These are phyloP conservation scores for Charina bottae DNA, from an alignment of 2,113 vertebrate genomes.

Conservation along the genomic window DNA sequence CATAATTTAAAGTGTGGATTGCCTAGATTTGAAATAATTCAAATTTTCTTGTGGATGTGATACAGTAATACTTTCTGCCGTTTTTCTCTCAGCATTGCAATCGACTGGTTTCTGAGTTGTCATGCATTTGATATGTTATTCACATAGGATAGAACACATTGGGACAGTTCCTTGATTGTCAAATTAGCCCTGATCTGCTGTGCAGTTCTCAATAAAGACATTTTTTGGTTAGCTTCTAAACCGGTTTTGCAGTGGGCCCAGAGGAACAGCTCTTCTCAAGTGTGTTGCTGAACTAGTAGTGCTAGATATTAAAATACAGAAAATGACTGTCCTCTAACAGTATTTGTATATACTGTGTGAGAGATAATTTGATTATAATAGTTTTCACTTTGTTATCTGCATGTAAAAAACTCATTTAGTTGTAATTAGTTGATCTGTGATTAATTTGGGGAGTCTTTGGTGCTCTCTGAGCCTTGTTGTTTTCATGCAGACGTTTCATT, in stretches of 20 bases:
- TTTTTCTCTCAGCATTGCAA: background rate
- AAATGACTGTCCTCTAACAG: background rate
- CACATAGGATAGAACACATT: background rate
- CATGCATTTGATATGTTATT: background rate
- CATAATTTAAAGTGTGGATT: background rate
- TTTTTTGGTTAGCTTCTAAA: background rate
- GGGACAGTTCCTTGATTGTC: background rate
- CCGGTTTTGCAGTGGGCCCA: background rate
- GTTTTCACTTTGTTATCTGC: background rate
- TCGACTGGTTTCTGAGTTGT: background rate
- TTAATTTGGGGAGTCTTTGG: no score
- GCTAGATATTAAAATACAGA: background rate
- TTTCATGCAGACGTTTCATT: no score
- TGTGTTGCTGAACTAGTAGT: background rate
- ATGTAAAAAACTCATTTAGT: background rate
- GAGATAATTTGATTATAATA: background rate
- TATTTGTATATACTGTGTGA: background rate
- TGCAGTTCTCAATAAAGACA: background rate
- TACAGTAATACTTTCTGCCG: background rate
- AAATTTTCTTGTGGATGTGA: background rate
- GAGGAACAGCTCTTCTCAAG: background rate
- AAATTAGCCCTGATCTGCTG: background rate
- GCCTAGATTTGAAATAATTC: background rate
- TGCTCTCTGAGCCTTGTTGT: no score
- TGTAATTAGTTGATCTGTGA: conserved; percentile 4